These are phyloP conservation scores for Trisateles emortualis DNA, from an alignment of 2,888 invertebrate species.

Conservation along the genomic window DNA sequence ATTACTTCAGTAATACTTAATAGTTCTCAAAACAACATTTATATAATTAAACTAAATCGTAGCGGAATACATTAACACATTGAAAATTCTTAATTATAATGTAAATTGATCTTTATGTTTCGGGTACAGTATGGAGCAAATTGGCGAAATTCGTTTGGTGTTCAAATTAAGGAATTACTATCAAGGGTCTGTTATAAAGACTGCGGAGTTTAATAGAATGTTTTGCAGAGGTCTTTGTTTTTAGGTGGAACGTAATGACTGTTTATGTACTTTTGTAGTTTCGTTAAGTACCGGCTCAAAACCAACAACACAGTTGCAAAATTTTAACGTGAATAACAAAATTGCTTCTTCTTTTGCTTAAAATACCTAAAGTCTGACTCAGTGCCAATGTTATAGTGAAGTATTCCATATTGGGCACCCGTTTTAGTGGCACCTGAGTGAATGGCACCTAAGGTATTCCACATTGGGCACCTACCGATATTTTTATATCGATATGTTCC, in stretches of 20 bases:
- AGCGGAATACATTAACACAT: conserved; percentile 18
- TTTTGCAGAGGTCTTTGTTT: conserved; percentile 1
- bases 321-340: no score
- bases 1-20: conserved; percentile 28
- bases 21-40: conserved; percentile 28
- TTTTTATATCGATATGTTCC: no score
- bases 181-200: neutral
- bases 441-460: no score
- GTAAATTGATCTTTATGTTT: conserved; percentile 17
- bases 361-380: no score
- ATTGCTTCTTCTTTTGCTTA: no score
- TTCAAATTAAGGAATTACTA: neutral
- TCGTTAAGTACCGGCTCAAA: neutral
- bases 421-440: no score
- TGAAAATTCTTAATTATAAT: conserved; percentile 26
- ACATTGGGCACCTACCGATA: no score
- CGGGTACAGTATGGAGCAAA: neutral
- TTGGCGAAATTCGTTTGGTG: neutral
- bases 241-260: neutral
- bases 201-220: neutral
- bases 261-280: neutral
- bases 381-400: no score
- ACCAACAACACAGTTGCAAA: no score
- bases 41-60: conserved; percentile 24
- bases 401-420: no score